Percentiles rank a stretch among this genome's conserved stretches.
phyloP scores from a whole-genome alignment of 2,888 invertebrate species.

The Odontocerum albicorne region DNA sequence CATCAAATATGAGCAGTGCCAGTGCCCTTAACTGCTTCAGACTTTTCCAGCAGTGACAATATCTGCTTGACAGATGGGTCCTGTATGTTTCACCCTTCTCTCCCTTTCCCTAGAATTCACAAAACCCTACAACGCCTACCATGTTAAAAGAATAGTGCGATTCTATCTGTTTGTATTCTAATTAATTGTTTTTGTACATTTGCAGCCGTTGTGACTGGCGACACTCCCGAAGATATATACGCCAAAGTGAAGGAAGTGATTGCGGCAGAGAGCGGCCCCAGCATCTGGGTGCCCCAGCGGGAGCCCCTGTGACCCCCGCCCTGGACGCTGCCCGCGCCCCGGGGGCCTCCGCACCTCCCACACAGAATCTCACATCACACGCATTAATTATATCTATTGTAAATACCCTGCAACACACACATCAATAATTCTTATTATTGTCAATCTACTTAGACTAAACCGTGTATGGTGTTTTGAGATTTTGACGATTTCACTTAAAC shows the following conservation, averaged over 20 bases:
- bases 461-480: conserved; percentile 14
- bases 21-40: no score
- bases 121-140: no score
- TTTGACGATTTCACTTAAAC: no score
- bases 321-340: conserved; percentile 56
- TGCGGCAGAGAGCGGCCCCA: conserved; percentile 91
- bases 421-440: conserved; percentile 28
- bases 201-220: conserved; percentile 92
- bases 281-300: conserved; percentile 96
- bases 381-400: conserved; percentile 21
- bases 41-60: no score
- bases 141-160: no score
- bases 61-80: no score
- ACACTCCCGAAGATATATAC: conserved; percentile 97
- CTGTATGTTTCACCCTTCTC: no score
- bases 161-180: conserved; percentile 11
- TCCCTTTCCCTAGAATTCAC: no score
- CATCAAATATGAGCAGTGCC: no score
- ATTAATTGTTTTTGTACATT: conserved; percentile 27
- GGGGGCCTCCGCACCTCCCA: conserved; percentile 50
- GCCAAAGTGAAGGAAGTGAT: conserved; percentile 93
- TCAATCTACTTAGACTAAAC: conserved; percentile 26
- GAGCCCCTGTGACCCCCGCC: conserved; percentile 86
- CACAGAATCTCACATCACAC: conserved; percentile 41
- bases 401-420: conserved; percentile 23